Conservation (phyloP, 2,888 invertebrate species). For the Tridacna crocea region DNA sequence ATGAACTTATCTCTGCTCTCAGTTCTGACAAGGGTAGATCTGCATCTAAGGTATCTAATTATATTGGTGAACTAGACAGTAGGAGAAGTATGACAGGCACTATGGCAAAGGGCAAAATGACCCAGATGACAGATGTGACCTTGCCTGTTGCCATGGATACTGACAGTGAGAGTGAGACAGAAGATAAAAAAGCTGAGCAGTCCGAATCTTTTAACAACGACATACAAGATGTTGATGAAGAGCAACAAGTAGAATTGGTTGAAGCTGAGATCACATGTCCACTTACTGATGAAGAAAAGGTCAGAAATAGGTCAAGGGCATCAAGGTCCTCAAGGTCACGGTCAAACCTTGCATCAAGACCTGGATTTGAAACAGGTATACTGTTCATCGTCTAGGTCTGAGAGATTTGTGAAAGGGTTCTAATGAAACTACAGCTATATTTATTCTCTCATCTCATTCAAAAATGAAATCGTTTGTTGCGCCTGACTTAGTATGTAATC, state of each 20-base stretch:
- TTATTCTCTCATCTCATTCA: background rate
- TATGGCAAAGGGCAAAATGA: constrained; percentile 23
- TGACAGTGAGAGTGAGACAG: constrained; percentile 31
- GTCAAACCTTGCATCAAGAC: background rate
- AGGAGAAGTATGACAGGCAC: constrained; percentile 19
- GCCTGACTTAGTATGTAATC: no score
- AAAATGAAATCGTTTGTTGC: no score
- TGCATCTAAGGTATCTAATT: constrained; percentile 3
- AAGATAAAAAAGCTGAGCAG: constrained; percentile 4
- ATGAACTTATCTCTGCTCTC: background rate
- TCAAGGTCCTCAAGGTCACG: background rate
- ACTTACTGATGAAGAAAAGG: constrained; percentile 30
- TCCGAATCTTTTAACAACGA: background rate
- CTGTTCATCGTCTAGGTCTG: no score
- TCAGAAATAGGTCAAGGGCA: constrained; percentile 27
- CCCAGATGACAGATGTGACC: constrained; percentile 22
- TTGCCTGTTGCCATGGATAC: constrained; percentile 23
- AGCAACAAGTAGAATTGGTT: background rate
- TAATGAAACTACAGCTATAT: no score
- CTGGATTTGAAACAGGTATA: constrained; percentile 21
- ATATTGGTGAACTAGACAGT: constrained; percentile 18
- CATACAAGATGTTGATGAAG: background rate
- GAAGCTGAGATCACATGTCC: background rate
- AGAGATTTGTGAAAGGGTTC: background rate
- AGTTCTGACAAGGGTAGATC: constrained; percentile 6